Conservation (phyloP, 2,113 vertebrate genomes). For the Dolichallabes microphthalmus region DNA sequence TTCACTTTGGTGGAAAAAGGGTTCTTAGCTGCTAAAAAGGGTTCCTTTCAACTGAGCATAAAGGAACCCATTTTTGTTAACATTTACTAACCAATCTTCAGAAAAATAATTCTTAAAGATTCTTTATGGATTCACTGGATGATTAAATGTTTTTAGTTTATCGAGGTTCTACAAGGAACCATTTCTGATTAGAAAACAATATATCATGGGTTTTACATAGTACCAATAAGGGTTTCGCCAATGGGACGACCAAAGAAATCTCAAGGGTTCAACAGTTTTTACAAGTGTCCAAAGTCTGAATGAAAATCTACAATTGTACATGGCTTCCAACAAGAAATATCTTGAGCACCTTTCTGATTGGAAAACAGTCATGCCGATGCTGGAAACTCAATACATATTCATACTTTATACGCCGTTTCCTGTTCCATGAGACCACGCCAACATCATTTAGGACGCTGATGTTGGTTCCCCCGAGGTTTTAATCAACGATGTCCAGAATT, state of each 20-base stretch:
- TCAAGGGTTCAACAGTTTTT: background rate
- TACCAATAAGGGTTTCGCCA: background rate
- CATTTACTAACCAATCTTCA: no score
- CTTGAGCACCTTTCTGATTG: background rate
- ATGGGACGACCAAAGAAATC: background rate
- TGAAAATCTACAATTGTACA: background rate
- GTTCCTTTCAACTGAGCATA: no score
- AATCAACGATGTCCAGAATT: background rate
- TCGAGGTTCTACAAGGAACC: background rate
- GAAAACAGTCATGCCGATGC: background rate
- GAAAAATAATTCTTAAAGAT: background rate
- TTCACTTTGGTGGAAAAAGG: no score
- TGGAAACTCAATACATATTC: background rate
- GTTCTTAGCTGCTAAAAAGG: no score
- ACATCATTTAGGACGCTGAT: slow-evolving; percentile 6
- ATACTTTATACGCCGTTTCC: background rate
- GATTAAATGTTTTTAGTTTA: background rate
- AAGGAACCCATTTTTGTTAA: no score
- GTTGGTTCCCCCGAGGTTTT: background rate
- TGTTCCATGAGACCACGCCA: slow-evolving; percentile 5
- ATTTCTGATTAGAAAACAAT: background rate
- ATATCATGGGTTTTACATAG: background rate
- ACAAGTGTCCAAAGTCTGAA: no score
- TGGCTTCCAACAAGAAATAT: background rate
- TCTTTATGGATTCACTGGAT: background rate